Evolutionary conservation across 2,113 vertebrate species (phyloP), one percentile per base, ranked within the genome.

Genomic region (Dinomys branickii): DNA sequence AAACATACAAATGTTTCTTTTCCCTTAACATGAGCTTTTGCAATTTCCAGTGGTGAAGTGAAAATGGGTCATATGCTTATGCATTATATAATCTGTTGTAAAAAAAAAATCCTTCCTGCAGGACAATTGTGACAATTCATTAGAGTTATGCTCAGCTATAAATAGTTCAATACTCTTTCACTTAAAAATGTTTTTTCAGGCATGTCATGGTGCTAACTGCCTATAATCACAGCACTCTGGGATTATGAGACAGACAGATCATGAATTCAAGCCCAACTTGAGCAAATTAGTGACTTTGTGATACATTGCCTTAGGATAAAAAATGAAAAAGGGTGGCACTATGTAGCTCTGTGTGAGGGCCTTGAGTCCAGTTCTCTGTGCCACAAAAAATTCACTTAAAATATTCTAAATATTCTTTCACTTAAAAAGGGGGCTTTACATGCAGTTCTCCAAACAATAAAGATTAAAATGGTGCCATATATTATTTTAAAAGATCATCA

Each of bases 1-100:
- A 85, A 94, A 78, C 16, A 91, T n/a, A 41, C 2, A 90, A 90
- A 94, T 65, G 5, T 80, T 33, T 47, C 73, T 83, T 86, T 86
- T 13, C 26, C 54, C 10, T 92, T 88, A 77, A 75, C 28, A 44
- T 30, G 3, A 54, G 5, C 17, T 86, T 86, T 90, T 84, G 13
- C 5, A 91, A 33, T 84, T 93, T 95, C 52, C 94, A 93, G 59
- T 52, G 71, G 80, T 88, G 85, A 93, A 95, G 14, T 41, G 20
- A 91, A 95, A 96, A 41, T 35, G 86, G 52, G 59, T 75, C 41
- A 90, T 61, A 87, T 81, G 33, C 63, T 33, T 22, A 87, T 28
- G 91, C 7, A 80, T 22, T 35, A 61, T n/a, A 85, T 35, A 81
- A 87, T 69, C 61, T 92, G 13, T 54, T 96, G 19, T 8, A 47